phyloP scores from a whole-genome alignment of 2,888 invertebrate species.

The Blastobasis lacticolella region DNA sequence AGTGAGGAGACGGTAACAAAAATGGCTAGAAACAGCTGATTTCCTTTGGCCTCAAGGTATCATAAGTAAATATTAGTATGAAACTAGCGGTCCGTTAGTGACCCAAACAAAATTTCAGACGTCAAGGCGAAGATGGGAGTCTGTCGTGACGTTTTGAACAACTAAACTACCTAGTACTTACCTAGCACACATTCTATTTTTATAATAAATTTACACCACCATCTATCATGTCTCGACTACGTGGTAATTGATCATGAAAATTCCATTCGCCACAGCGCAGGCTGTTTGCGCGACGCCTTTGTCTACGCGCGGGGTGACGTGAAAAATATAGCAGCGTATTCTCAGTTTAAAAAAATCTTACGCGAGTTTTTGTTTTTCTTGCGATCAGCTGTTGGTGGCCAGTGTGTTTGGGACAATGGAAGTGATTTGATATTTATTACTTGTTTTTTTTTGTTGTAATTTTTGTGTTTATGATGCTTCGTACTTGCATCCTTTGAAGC shows the following conservation, averaged over 20 bases:
- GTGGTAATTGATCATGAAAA: constrained; percentile 42
- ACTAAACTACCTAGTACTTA: background rate
- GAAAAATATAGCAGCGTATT: constrained; percentile 4
- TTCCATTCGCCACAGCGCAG: constrained; percentile 22
- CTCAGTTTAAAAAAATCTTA: constrained; percentile 1
- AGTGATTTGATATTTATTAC: background rate
- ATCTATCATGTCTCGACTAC: constrained; percentile 21
- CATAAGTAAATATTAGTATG: too few species aligned
- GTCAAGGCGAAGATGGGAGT: background rate
- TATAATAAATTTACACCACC: constrained; percentile 21
- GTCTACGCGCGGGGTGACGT: constrained; percentile 7
- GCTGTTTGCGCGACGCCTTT: constrained; percentile 13
- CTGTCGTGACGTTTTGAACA: background rate
- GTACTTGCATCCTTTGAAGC: background rate
- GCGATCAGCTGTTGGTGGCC: background rate
- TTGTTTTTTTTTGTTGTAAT: background rate
- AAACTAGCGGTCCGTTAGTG: background rate
- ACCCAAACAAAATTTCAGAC: background rate
- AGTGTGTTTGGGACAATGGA: background rate
- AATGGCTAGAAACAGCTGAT: too few species aligned
- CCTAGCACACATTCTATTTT: constrained; percentile 1
- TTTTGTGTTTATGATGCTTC: background rate
- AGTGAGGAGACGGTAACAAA: too few species aligned
- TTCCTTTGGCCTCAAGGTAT: too few species aligned
- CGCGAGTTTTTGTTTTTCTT: background rate